phyloP scores from a whole-genome alignment of 2,888 invertebrate genomes.

The Drosophila rubida region DNA sequence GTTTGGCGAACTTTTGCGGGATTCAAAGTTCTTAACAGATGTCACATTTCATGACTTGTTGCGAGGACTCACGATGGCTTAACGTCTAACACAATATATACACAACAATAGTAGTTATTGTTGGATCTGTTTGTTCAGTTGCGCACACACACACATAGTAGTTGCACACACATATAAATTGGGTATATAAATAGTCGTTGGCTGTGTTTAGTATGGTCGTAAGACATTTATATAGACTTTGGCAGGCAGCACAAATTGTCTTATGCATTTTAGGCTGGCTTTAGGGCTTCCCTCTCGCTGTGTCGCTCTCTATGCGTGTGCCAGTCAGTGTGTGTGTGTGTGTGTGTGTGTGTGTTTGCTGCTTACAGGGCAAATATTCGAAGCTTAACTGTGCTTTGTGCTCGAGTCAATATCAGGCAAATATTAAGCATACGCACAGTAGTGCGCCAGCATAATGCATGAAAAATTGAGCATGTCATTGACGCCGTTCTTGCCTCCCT shows the following conservation, averaged over 20 bases:
- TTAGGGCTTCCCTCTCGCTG: slow-evolving; percentile 40
- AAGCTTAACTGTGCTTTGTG: slow-evolving; percentile 73
- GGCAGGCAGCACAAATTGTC: slow-evolving; percentile 70
- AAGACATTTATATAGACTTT: slow-evolving; percentile 52
- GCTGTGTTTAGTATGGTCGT: slow-evolving; percentile 35
- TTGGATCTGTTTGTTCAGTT: slow-evolving; percentile 44
- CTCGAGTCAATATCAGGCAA: slow-evolving; percentile 65
- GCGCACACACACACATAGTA: slow-evolving; percentile 3
- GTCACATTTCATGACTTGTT: slow-evolving; percentile 5
- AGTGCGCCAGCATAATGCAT: slow-evolving; percentile 69
- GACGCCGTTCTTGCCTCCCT: slow-evolving; percentile 48
- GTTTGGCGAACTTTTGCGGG: background rate
- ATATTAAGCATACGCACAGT: slow-evolving; percentile 72
- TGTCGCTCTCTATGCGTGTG: too few species aligned
- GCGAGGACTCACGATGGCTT: slow-evolving; percentile 3
- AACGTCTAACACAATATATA: slow-evolving; percentile 9
- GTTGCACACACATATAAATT: slow-evolving; percentile 9
- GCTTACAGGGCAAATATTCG: slow-evolving; percentile 70
- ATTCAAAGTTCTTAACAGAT: slow-evolving; percentile 4
- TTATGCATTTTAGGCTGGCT: slow-evolving; percentile 67
- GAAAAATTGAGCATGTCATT: slow-evolving; percentile 79
- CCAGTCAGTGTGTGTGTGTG: too few species aligned
- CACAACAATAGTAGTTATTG: slow-evolving; percentile 54
- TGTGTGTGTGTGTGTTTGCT: slow-evolving; percentile 5
- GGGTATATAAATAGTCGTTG: slow-evolving; percentile 32